Percentiles rank a stretch among this genome's conserved stretches.
Evolutionary conservation across 1,140 invertebrate genomes (phyloP).

Genomic region (Caerostris darwini): DNA sequence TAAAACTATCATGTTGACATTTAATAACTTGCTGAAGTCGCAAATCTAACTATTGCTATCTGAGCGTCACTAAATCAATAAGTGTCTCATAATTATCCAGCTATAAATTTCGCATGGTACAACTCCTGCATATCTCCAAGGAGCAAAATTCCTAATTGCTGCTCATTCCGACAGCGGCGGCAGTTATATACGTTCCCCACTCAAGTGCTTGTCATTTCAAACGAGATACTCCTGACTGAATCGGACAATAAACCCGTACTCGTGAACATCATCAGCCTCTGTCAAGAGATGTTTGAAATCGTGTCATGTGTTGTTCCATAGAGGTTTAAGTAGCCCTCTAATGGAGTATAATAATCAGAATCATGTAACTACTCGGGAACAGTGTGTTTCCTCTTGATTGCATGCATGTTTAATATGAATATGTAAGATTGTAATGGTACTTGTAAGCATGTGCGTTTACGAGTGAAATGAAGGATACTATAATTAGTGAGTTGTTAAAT

Average conservation of each 20-base stretch:
- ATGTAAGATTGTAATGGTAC: not conserved
- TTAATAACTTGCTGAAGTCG: too few relatives aligned
- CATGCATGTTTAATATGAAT: not conserved
- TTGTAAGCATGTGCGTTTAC: not conserved
- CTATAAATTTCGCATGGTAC: not conserved
- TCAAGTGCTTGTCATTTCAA: not conserved
- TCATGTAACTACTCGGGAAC: not conserved
- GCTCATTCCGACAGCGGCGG: not conserved
- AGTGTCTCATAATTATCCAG: not conserved
- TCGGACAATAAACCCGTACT: slow-evolving; percentile 1
- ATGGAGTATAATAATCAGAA: not conserved
- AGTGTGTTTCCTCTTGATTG: not conserved
- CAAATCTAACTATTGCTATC: too few relatives aligned
- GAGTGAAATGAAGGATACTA: not conserved
- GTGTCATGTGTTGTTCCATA: not conserved
- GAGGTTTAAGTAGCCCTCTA: not conserved
- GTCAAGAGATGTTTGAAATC: not conserved
- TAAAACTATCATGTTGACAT: too few relatives aligned
- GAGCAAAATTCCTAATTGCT: slow-evolving; percentile 22
- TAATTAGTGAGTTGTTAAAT: not conserved
- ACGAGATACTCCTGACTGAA: slow-evolving; percentile 14
- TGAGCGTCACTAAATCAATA: too few relatives aligned
- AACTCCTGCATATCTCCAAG: not conserved
- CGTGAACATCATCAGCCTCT: not conserved
- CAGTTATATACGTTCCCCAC: not conserved